These are phyloP conservation scores for Aspidoscelis tigris DNA, from an alignment of 2,113 vertebrate species.

Conservation along the genomic window DNA sequence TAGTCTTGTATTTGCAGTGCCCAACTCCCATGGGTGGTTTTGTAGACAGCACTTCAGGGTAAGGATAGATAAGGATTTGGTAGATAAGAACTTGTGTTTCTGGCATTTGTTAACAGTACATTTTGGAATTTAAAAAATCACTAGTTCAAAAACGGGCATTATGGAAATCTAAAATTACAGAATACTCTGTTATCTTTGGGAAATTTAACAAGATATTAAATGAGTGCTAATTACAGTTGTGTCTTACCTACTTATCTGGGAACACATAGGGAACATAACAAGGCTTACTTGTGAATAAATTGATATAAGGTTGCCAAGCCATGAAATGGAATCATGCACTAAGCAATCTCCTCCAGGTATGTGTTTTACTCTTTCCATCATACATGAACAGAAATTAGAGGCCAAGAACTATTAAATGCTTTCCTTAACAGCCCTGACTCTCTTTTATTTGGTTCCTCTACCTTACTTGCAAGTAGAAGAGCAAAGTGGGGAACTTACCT, in stretches of 20 bases:
- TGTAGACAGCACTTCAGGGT: constrained; percentile 10
- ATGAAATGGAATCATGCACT: background rate
- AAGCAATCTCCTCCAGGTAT: background rate
- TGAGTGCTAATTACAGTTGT: background rate
- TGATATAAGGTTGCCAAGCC: background rate
- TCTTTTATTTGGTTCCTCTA: no score
- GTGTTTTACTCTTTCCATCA: background rate
- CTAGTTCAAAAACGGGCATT: background rate
- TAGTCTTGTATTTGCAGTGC: background rate
- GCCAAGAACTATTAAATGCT: background rate
- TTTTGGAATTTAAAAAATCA: constrained; percentile 18
- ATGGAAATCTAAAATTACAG: background rate
- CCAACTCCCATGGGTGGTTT: constrained; percentile 1
- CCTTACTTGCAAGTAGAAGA: no score
- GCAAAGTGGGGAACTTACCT: no score
- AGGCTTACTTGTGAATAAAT: background rate
- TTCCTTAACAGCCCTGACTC: background rate
- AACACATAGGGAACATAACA: background rate
- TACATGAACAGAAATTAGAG: background rate
- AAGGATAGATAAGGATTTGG: background rate
- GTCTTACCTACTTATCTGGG: background rate
- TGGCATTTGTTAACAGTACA: constrained; percentile 16
- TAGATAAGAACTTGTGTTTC: constrained; percentile 30
- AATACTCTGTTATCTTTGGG: background rate
- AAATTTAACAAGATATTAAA: background rate